Conservation (phyloP, 2,113 vertebrate species). For the Sylvia atricapilla region DNA sequence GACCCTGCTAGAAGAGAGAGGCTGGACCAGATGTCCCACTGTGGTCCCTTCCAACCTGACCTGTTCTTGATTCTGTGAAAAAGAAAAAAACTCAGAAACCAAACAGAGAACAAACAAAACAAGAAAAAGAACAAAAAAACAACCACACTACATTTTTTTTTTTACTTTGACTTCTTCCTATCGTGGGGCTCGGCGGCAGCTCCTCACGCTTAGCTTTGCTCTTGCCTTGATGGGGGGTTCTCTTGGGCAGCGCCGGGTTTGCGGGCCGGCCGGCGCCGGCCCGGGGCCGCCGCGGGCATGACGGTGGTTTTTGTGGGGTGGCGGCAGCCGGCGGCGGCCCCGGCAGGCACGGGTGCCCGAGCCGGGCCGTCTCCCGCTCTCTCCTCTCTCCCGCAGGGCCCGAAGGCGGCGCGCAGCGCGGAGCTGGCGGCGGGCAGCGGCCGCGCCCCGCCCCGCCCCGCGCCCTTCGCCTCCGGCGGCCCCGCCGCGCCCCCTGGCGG, state of each 20-base stretch:
- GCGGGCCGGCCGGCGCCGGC: neutral
- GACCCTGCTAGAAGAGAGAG: neutral
- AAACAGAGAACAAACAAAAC: neutral
- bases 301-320: accelerated
- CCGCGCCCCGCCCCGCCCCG: neutral
- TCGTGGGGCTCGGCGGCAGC: neutral
- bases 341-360: accelerated
- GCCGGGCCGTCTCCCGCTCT: neutral
- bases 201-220: neutral
- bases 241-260: neutral
- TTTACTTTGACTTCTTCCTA: neutral
- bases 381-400: neutral
- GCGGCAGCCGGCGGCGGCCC: neutral
- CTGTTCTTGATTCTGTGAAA: neutral
- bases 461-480: neutral
- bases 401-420: neutral
- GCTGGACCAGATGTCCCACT: neutral
- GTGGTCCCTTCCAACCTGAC: neutral
- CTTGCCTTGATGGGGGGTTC: accelerated
- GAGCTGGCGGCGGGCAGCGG: neutral
- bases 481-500: constrained; percentile 40
- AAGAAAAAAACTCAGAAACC: accelerated
- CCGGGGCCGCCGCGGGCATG: accelerated
- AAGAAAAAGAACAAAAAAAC: neutral
- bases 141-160: neutral